Conservation (phyloP, 2,113 vertebrate genomes). For the Indicator maculatus region DNA sequence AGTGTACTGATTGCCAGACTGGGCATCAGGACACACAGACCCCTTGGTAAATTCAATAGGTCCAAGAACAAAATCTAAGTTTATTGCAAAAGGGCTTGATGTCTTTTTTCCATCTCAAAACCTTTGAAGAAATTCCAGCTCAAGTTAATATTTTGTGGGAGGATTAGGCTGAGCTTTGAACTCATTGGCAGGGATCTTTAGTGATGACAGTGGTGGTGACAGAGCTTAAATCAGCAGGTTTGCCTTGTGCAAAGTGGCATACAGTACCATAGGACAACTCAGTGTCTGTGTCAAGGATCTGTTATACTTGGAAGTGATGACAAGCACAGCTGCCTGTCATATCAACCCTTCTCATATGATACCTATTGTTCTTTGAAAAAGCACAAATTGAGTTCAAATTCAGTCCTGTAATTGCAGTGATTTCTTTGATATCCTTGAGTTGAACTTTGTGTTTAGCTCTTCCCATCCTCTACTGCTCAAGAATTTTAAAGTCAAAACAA, state of each 20-base stretch:
- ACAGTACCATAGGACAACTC: background rate
- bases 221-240: background rate
- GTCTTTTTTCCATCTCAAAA: background rate
- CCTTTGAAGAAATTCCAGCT: background rate
- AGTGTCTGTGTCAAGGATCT: fast-evolving
- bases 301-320: background rate
- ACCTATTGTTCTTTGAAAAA: background rate
- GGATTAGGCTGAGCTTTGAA: background rate
- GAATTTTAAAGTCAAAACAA: background rate
- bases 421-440: background rate
- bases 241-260: background rate
- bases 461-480: background rate
- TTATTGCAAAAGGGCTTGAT: background rate
- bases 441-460: background rate
- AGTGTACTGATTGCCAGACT: fast-evolving
- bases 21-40: background rate
- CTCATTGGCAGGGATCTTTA: background rate
- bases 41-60: background rate
- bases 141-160: background rate
- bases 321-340: background rate
- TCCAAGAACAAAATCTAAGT: background rate
- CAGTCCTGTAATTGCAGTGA: background rate
- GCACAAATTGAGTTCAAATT: background rate
- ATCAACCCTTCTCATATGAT: background rate
- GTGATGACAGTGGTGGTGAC: background rate